These are phyloP conservation scores for Trachelus stipa DNA, from an alignment of 2,888 invertebrate genomes.

Conservation along the genomic window DNA sequence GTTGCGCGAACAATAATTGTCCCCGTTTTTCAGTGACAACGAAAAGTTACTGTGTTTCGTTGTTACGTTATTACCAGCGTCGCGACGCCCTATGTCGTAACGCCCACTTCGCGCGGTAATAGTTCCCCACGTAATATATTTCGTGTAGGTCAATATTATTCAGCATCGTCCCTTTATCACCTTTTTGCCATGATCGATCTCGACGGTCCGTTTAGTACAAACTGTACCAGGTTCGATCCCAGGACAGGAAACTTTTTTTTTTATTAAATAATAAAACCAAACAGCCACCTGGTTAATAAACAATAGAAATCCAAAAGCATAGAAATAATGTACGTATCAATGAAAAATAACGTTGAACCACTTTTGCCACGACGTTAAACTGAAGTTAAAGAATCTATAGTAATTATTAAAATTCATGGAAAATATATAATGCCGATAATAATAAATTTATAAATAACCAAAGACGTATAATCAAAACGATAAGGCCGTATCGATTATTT, in stretches of 20 bases:
- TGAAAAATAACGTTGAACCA: background rate
- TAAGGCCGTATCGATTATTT: background rate
- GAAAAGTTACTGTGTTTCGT: background rate
- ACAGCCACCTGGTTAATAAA: background rate
- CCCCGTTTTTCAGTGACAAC: conserved; percentile 10
- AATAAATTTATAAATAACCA: background rate
- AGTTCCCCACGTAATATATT: background rate
- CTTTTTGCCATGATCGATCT: background rate
- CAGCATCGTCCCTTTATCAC: background rate
- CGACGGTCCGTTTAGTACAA: background rate
- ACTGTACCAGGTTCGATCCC: background rate
- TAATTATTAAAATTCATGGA: background rate
- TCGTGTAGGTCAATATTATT: background rate
- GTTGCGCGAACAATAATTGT: background rate
- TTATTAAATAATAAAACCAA: background rate
- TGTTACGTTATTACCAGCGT: background rate
- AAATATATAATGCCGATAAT: background rate
- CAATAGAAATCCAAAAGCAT: background rate
- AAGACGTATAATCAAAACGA: background rate
- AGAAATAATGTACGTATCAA: background rate
- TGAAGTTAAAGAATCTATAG: background rate
- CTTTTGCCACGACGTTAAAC: too few species aligned
- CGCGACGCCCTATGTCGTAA: background rate
- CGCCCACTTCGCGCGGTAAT: background rate
- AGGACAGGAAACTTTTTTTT: background rate